These are phyloP conservation scores for Heptranchias perlo DNA, from an alignment of 2,113 vertebrate species.

Conservation along the genomic window DNA sequence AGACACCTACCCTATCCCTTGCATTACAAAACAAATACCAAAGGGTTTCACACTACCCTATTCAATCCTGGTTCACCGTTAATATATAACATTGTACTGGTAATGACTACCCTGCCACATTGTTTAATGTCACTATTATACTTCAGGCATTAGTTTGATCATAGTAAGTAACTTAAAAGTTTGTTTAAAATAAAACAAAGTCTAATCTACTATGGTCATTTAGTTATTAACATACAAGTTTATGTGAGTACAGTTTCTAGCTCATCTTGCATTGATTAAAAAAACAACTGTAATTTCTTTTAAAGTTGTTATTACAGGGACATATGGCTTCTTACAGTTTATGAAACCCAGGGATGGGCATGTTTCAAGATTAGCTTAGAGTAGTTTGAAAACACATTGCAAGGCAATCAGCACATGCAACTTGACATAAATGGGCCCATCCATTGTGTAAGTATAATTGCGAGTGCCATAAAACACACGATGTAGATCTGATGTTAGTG, in stretches of 20 bases:
- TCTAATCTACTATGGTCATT: not conserved
- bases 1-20: not conserved
- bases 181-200: not conserved
- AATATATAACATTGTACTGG: not conserved
- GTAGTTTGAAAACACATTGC: not conserved
- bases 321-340: not conserved
- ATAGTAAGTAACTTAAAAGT: not conserved
- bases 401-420: constrained; percentile 5
- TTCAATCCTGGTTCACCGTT: not conserved
- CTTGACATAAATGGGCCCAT: constrained; percentile 10
- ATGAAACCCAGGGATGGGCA: not conserved
- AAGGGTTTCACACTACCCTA: not conserved
- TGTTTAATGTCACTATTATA: not conserved
- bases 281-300: not conserved
- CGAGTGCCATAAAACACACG: not conserved
- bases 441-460: not conserved
- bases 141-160: not conserved
- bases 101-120: not conserved
- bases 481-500: not conserved
- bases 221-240: not conserved
- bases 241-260: not conserved
- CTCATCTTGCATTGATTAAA: not conserved
- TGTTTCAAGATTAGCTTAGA: not conserved
- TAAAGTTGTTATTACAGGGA: not conserved
- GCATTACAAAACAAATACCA: not conserved